Conservation (phyloP, 2,797 vertebrate genomes). For the Crenuchus spilurus region DNA sequence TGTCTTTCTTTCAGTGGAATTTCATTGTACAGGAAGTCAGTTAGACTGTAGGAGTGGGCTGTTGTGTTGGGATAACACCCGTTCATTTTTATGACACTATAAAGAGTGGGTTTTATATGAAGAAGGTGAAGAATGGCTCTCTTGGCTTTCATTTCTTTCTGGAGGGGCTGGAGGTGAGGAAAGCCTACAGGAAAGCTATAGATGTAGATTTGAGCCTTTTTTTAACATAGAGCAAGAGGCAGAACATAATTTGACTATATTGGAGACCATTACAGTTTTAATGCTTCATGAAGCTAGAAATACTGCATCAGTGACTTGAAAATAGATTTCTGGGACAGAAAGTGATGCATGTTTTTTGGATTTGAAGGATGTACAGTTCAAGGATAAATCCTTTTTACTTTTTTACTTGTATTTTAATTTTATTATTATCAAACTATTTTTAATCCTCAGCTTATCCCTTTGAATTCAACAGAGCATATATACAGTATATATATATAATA, state of each 20-base stretch:
- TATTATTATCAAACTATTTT: too few species aligned
- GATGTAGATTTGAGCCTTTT: neutral
- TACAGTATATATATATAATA: too few species aligned
- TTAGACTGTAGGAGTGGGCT: slow-evolving; percentile 69
- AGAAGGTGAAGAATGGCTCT: slow-evolving; percentile 76
- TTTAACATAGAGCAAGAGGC: neutral
- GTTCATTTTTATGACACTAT: slow-evolving; percentile 79
- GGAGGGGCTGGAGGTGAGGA: slow-evolving; percentile 65
- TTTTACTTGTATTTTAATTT: too few species aligned
- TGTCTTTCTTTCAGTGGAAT: slow-evolving; percentile 58
- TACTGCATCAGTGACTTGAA: too few species aligned
- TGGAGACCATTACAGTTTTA: neutral
- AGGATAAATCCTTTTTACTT: too few species aligned
- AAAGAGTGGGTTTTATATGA: slow-evolving; percentile 78
- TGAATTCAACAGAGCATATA: too few species aligned
- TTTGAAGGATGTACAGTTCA: too few species aligned
- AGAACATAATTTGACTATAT: neutral
- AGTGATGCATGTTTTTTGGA: too few species aligned
- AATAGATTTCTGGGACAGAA: too few species aligned
- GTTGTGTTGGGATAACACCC: slow-evolving; percentile 74
- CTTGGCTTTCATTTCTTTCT: slow-evolving; percentile 77
- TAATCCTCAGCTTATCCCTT: too few species aligned
- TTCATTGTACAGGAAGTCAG: slow-evolving; percentile 72
- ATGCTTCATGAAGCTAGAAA: neutral
- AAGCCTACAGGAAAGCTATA: slow-evolving; percentile 42